phyloP scores from a whole-genome alignment of 2,797 vertebrate genomes.

The Macrochelys suwanniensis region DNA sequence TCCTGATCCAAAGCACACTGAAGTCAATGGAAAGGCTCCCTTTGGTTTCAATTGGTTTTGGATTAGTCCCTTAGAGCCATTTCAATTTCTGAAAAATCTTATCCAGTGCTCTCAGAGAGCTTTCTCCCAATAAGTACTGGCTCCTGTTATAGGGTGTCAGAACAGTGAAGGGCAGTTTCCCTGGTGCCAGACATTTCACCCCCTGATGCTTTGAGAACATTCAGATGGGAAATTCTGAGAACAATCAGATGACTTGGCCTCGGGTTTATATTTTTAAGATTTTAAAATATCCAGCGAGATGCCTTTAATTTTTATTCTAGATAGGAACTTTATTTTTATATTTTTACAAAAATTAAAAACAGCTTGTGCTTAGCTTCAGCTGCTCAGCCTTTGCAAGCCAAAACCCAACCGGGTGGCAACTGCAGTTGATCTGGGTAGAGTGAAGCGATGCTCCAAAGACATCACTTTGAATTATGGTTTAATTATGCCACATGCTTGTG shows the following conservation, averaged over 20 bases:
- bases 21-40: not conserved
- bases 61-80: fast-evolving
- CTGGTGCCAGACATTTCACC: not conserved
- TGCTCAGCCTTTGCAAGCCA: not conserved
- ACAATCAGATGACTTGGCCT: not conserved
- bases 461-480: not conserved
- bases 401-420: not conserved
- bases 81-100: not conserved
- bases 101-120: not conserved
- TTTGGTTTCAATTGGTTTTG: not conserved
- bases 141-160: not conserved
- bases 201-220: not conserved
- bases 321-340: not conserved
- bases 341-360: not conserved
- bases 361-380: not conserved
- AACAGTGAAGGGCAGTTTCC: not conserved
- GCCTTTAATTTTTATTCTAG: not conserved
- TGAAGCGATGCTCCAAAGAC: not conserved
- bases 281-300: not conserved
- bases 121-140: not conserved
- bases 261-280: not conserved
- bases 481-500: not conserved
- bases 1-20: not conserved
- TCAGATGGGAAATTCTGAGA: not conserved
- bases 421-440: not conserved